Percentiles rank a stretch among this genome's conserved stretches.
phyloP scores from a whole-genome alignment of 1,140 invertebrate species.

The Semibalanus balanoides region DNA sequence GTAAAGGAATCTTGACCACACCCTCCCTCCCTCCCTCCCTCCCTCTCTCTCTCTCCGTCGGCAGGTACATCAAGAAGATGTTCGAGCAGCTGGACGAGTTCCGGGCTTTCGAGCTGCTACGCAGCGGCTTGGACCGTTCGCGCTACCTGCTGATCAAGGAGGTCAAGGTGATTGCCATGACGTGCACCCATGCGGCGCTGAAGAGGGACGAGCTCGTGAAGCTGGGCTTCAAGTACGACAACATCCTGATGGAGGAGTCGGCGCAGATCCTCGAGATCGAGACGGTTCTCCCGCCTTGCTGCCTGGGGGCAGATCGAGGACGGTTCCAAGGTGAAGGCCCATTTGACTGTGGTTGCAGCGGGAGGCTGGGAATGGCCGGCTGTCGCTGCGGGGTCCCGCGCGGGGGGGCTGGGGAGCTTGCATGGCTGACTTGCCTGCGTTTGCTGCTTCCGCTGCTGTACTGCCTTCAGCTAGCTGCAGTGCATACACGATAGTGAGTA shows the following conservation, averaged over 20 bases:
- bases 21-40: too few relatives aligned
- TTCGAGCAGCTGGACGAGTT: constrained; percentile 97
- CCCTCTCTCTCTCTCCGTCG: not conserved
- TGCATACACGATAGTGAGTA: too few relatives aligned
- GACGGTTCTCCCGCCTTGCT: constrained; percentile 96
- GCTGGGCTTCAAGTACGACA: constrained; percentile 93
- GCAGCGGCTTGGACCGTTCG: constrained; percentile 86
- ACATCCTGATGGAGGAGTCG: constrained; percentile 98
- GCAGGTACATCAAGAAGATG: constrained; percentile 80
- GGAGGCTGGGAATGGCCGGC: too few relatives aligned
- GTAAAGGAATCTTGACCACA: too few relatives aligned
- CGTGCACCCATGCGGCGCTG: constrained; percentile 96
- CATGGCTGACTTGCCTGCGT: too few relatives aligned
- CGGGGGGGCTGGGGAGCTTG: too few relatives aligned
- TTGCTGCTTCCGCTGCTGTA: too few relatives aligned
- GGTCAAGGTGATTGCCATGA: constrained; percentile 99
- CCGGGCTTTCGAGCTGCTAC: constrained; percentile 81
- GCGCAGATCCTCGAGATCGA: constrained; percentile 99
- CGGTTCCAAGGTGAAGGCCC: too few relatives aligned
- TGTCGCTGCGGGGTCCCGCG: too few relatives aligned
- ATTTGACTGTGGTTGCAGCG: too few relatives aligned
- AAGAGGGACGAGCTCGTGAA: constrained; percentile 93
- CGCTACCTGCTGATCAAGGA: constrained; percentile 96
- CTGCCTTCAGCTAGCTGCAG: too few relatives aligned
- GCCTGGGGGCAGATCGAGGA: too few relatives aligned